Conservation (phyloP, 1,140 invertebrate species). For the Drosophila yakuba region DNA sequence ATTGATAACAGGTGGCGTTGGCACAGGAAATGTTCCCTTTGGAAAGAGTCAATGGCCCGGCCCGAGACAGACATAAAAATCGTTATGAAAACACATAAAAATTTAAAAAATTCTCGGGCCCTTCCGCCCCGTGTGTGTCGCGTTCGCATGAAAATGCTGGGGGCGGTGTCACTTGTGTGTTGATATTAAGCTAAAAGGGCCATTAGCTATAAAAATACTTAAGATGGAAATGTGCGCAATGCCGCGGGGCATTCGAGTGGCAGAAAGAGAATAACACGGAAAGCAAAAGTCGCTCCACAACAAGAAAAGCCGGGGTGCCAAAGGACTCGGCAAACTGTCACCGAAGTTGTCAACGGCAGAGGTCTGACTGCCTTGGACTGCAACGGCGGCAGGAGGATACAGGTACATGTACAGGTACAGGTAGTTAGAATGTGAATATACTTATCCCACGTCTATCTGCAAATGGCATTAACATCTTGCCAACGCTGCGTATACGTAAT, state of each 20-base stretch:
- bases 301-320: not conserved
- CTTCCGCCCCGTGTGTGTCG: not conserved
- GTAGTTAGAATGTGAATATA: slow-evolving; percentile 26
- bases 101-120: slow-evolving; percentile 39
- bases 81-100: slow-evolving; percentile 64
- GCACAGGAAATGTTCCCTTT: slow-evolving; percentile 52
- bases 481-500: slow-evolving; percentile 25
- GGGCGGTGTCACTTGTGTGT: slow-evolving; percentile 61
- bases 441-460: slow-evolving; percentile 13
- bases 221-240: slow-evolving; percentile 75
- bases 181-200: slow-evolving; percentile 79
- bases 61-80: slow-evolving; percentile 51
- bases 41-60: slow-evolving; percentile 36
- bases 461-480: slow-evolving; percentile 29
- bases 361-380: slow-evolving; percentile 2
- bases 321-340: slow-evolving; percentile 68
- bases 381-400: slow-evolving; percentile 14
- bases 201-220: slow-evolving; percentile 83
- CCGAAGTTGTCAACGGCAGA: slow-evolving; percentile 60
- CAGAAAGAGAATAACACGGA: slow-evolving; percentile 48
- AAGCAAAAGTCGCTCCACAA: slow-evolving; percentile 26
- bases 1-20: slow-evolving; percentile 79
- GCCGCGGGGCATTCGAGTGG: slow-evolving; percentile 61
- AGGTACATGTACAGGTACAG: slow-evolving; percentile 13
- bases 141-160: slow-evolving; percentile 19